Evolutionary conservation across 2,888 invertebrate genomes (phyloP).

Genomic region (Leucophenga montana): DNA sequence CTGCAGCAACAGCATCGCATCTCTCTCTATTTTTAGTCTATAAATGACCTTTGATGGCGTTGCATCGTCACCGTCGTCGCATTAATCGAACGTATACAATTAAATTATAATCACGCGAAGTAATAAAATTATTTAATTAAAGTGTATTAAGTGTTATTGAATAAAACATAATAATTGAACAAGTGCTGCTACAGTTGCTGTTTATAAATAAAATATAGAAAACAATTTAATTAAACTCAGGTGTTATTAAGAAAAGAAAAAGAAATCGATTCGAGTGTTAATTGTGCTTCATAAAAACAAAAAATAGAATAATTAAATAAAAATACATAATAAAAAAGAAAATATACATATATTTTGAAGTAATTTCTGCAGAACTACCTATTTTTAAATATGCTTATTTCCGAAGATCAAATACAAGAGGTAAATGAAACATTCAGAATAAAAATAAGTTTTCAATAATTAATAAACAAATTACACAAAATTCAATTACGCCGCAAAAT

Average conservation of each 20-base stretch:
- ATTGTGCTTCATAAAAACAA: background rate
- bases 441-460: conserved; percentile 7
- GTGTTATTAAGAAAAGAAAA: too few relatives aligned
- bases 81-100: conserved; percentile 32
- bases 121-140: background rate
- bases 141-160: background rate
- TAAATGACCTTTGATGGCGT: conserved; percentile 71
- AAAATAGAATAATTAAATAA: conserved; percentile 2
- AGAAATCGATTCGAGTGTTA: background rate
- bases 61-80: conserved; percentile 67
- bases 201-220: background rate
- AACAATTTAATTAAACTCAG: background rate
- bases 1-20: conserved; percentile 47
- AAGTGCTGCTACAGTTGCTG: background rate
- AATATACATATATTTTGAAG: too few relatives aligned
- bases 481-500: conserved; percentile 12
- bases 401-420: conserved; percentile 72
- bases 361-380: background rate
- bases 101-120: conserved; percentile 3
- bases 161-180: background rate
- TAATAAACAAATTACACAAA: conserved; percentile 6
- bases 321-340: too few relatives aligned
- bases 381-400: conserved; percentile 63
- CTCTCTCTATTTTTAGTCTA: conserved; percentile 72
- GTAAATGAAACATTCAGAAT: conserved; percentile 46